phyloP scores from a whole-genome alignment of 2,797 vertebrate species.

The Gymnocypris eckloni region DNA sequence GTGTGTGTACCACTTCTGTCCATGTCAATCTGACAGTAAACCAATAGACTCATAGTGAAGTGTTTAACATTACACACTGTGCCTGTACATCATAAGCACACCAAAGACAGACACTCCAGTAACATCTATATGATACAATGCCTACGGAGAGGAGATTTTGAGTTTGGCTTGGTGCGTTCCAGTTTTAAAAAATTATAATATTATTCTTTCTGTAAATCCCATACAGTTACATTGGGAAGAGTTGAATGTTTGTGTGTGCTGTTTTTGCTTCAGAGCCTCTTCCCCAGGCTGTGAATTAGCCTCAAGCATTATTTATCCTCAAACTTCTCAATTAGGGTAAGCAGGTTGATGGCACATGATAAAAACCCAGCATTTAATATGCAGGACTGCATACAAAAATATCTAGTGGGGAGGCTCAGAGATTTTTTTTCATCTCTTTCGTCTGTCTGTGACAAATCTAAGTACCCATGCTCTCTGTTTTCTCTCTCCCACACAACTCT shows the following conservation, averaged over 20 bases:
- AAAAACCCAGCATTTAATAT: slow-evolving; percentile 19
- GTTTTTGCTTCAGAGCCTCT: slow-evolving; percentile 66
- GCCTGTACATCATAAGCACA: slow-evolving; percentile 63
- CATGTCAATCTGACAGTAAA: slow-evolving; percentile 61
- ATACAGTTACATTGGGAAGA: slow-evolving; percentile 61
- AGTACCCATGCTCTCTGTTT: slow-evolving; percentile 66
- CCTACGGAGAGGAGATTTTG: slow-evolving; percentile 56
- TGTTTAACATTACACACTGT: slow-evolving; percentile 48
- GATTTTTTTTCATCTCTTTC: slow-evolving; percentile 59
- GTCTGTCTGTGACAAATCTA: slow-evolving; percentile 67
- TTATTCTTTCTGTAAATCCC: slow-evolving; percentile 50
- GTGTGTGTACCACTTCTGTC: slow-evolving; percentile 58
- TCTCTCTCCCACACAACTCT: slow-evolving; percentile 49
- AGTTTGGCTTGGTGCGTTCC: slow-evolving; percentile 61
- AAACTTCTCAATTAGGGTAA: slow-evolving; percentile 36
- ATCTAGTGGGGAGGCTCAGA: slow-evolving; percentile 46
- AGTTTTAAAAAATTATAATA: slow-evolving; percentile 22
- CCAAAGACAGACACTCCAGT: slow-evolving; percentile 74
- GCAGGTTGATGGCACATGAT: slow-evolving; percentile 21
- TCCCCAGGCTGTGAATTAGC: slow-evolving; percentile 57
- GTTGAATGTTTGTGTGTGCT: slow-evolving; percentile 67
- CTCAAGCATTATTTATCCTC: background rate
- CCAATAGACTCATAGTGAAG: slow-evolving; percentile 61
- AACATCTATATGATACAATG: slow-evolving; percentile 51
- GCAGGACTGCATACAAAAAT: slow-evolving; percentile 13